Evolutionary conservation across 2,113 vertebrate species (phyloP).

Genomic region (Antechinus stuartii): DNA sequence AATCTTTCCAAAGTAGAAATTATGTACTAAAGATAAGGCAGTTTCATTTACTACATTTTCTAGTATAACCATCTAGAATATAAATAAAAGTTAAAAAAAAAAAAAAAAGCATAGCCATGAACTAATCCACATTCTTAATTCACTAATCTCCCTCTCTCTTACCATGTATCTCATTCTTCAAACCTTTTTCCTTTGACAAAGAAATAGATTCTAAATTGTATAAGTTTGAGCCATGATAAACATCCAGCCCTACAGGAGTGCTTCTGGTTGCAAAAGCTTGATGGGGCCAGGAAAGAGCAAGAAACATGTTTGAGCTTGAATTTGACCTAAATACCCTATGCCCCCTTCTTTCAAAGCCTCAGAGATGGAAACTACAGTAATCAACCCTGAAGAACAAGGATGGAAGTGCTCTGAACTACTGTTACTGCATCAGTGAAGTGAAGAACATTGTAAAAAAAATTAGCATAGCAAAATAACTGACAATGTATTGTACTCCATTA

Average conservation of each 20-base stretch:
- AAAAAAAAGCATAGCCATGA: not conserved
- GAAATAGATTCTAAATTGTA: not conserved
- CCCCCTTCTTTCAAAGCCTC: not conserved
- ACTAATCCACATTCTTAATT: not conserved
- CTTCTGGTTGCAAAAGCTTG: not conserved
- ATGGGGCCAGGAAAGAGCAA: not conserved
- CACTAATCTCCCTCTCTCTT: not conserved
- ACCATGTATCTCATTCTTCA: not conserved
- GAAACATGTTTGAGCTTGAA: not conserved
- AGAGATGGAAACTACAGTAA: no score
- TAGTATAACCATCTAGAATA: not conserved
- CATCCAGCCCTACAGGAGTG: fast-evolving
- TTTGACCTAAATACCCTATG: not conserved
- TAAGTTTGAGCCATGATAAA: not conserved
- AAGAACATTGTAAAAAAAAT: not conserved
- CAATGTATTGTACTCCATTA: not conserved
- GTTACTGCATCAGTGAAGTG: not conserved
- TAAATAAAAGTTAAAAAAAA: not conserved
- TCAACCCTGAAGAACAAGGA: not conserved
- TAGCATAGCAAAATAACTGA: not conserved
- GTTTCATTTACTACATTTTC: not conserved
- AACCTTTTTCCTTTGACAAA: not conserved
- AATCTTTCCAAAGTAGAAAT: not conserved
- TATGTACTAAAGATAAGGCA: not conserved
- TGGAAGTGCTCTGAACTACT: not conserved